Evolutionary conservation across 2,113 vertebrate species (phyloP).

Genomic region (Cyanoramphus novaezelandiae): DNA sequence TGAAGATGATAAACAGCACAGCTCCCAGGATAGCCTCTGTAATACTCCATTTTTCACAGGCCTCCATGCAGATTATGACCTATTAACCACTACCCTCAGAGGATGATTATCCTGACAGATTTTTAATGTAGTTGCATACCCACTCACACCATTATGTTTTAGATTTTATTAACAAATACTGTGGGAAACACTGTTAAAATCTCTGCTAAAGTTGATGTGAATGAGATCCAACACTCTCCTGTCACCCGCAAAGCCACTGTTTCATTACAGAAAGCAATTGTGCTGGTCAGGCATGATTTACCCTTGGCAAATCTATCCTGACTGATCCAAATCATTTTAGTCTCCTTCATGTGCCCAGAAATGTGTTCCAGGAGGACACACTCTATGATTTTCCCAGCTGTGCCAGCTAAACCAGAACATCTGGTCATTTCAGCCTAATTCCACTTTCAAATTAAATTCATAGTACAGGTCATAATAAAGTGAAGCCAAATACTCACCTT

Average conservation of each 20-base stretch:
- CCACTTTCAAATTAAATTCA: slow-evolving; percentile 34
- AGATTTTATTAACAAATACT: not conserved
- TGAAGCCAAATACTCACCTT: slow-evolving; percentile 29
- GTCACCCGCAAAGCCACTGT: not conserved
- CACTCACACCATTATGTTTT: not conserved
- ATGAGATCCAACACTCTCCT: not conserved
- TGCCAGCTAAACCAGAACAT: slow-evolving; percentile 47
- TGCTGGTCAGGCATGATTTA: slow-evolving; percentile 39
- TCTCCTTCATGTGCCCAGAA: slow-evolving; percentile 28
- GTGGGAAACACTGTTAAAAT: not conserved
- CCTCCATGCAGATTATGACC: not conserved
- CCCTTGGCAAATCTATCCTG: slow-evolving; percentile 38
- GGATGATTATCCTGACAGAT: not conserved
- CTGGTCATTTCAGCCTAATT: slow-evolving; percentile 55
- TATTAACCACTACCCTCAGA: not conserved
- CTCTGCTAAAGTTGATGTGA: not conserved
- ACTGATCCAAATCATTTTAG: slow-evolving; percentile 41
- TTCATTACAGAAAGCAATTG: slow-evolving; percentile 3
- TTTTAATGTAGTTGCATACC: not conserved
- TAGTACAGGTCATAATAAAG: not conserved
- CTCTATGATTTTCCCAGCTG: slow-evolving; percentile 51
- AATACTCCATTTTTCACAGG: not conserved
- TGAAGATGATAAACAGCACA: not conserved
- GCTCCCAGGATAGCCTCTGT: not conserved
- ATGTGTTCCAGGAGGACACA: slow-evolving; percentile 31